A percentile compares a stretch with the other conserved stretches of the same genome.
Conservation (phyloP, 30 jellyfish, hydroid and myxozoan species). For the Morbakka virulenta region DNA sequence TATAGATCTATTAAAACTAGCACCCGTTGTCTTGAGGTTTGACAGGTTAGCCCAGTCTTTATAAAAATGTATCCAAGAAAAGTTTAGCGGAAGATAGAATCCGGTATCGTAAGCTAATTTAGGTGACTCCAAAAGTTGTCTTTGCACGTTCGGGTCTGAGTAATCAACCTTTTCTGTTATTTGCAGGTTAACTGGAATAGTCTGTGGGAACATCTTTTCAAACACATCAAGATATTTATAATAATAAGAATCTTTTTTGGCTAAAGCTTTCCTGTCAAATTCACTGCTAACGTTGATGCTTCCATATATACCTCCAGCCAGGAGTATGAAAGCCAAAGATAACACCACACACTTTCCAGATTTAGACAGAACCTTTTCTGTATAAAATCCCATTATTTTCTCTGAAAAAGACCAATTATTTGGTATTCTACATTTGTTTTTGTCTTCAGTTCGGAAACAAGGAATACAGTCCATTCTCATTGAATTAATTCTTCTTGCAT, state of each 20-base stretch:
- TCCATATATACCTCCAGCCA: constrained; percentile 62
- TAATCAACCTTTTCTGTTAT: constrained; percentile 20
- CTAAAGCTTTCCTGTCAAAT: constrained; percentile 58
- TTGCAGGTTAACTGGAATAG: constrained; percentile 57
- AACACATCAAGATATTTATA: constrained; percentile 24
- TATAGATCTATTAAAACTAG: background rate
- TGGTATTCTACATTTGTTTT: constrained; percentile 46
- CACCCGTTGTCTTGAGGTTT: constrained; percentile 2
- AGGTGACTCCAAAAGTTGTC: constrained; percentile 5
- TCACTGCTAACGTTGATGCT: constrained; percentile 36
- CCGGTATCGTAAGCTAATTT: constrained; percentile 44
- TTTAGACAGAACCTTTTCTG: constrained; percentile 11
- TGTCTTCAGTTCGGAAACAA: constrained; percentile 23
- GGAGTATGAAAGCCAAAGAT: constrained; percentile 10
- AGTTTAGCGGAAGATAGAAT: constrained; percentile 26
- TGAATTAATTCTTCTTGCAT: constrained; percentile 30
- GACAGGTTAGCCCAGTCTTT: constrained; percentile 16
- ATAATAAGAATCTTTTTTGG: constrained; percentile 47
- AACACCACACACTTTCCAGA: constrained; percentile 36
- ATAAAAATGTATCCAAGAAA: constrained; percentile 40
- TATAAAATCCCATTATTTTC: constrained; percentile 37
- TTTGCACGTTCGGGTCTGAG: constrained; percentile 41
- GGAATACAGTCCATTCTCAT: constrained; percentile 65
- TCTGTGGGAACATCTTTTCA: constrained; percentile 54
- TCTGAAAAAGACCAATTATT: constrained; percentile 33